These are phyloP conservation scores for Lasius platythorax DNA, from an alignment of 2,888 invertebrate species.

Conservation along the genomic window DNA sequence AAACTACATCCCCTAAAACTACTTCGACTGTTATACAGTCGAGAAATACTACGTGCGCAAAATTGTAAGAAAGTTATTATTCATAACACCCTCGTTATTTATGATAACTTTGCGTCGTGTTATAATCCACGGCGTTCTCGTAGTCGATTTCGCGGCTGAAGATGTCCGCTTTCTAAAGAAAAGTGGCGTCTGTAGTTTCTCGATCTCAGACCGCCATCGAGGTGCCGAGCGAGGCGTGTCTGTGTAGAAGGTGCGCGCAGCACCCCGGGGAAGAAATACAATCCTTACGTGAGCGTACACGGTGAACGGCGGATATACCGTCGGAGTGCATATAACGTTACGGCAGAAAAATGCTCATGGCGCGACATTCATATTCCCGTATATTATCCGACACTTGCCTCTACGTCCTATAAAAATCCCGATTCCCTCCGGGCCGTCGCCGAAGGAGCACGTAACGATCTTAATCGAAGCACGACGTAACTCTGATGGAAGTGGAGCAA, in stretches of 20 bases:
- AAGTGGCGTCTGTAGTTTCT: slow-evolving; percentile 55
- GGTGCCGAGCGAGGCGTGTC: slow-evolving; percentile 8
- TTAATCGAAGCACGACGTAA: slow-evolving; percentile 59
- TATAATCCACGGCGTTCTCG: slow-evolving; percentile 36
- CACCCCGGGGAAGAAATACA: slow-evolving; percentile 55
- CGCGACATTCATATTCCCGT: slow-evolving; percentile 65
- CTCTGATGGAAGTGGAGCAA: slow-evolving; percentile 29
- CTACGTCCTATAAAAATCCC: slow-evolving; percentile 52
- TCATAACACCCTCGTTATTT: slow-evolving; percentile 15
- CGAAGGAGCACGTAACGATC: slow-evolving; percentile 56
- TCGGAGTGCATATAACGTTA: slow-evolving; percentile 53
- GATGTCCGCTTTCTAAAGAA: slow-evolving; percentile 36
- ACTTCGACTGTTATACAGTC: neutral
- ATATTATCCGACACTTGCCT: slow-evolving; percentile 60
- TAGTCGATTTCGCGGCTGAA: slow-evolving; percentile 26
- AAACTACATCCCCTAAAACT: too few relatives aligned
- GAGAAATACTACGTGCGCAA: slow-evolving; percentile 22
- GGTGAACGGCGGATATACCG: slow-evolving; percentile 54
- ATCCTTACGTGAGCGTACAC: slow-evolving; percentile 62
- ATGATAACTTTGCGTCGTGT: neutral
- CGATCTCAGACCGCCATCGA: slow-evolving; percentile 25
- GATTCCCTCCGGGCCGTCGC: neutral
- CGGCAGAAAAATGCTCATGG: slow-evolving; percentile 59
- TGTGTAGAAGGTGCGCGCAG: slow-evolving; percentile 20
- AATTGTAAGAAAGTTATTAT: slow-evolving; percentile 34